Conservation (phyloP, 2,888 invertebrate genomes). For the Mesorhabditis belari region DNA sequence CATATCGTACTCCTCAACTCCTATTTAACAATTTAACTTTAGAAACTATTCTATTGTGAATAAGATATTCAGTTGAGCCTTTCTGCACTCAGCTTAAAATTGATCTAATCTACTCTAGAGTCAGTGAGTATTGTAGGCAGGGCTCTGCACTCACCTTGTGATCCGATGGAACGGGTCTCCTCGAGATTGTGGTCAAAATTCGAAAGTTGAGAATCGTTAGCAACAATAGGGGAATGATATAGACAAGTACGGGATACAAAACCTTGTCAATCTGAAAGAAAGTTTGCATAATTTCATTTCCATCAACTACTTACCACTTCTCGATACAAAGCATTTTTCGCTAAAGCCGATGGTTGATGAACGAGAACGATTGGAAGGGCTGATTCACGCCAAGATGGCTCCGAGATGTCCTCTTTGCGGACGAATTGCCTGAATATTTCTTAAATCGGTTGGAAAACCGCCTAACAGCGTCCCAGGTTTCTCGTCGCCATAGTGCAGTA, state of each 20-base stretch:
- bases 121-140: too few species aligned
- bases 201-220: constrained; percentile 46
- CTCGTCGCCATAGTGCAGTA: too few species aligned
- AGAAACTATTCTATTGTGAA: too few species aligned
- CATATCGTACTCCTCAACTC: too few species aligned
- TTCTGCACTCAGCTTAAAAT: too few species aligned
- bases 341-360: constrained; percentile 33
- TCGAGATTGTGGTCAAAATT: constrained; percentile 32
- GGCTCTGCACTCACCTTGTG: constrained; percentile 27
- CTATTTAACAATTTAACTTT: too few species aligned
- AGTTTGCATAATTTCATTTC: neutral
- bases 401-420: neutral
- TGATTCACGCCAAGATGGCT: neutral
- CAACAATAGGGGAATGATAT: constrained; percentile 43
- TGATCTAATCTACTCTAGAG: too few species aligned
- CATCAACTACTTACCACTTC: constrained; percentile 12
- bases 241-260: constrained; percentile 44
- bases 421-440: constrained; percentile 5
- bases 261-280: constrained; percentile 46
- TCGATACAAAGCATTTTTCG: constrained; percentile 28
- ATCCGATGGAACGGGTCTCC: constrained; percentile 20
- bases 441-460: too few species aligned
- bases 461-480: too few species aligned
- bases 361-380: constrained; percentile 16
- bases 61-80: too few species aligned